Evolutionary conservation across 2,797 vertebrate species (phyloP).

Genomic region (Rhinatrema bivittatum): DNA sequence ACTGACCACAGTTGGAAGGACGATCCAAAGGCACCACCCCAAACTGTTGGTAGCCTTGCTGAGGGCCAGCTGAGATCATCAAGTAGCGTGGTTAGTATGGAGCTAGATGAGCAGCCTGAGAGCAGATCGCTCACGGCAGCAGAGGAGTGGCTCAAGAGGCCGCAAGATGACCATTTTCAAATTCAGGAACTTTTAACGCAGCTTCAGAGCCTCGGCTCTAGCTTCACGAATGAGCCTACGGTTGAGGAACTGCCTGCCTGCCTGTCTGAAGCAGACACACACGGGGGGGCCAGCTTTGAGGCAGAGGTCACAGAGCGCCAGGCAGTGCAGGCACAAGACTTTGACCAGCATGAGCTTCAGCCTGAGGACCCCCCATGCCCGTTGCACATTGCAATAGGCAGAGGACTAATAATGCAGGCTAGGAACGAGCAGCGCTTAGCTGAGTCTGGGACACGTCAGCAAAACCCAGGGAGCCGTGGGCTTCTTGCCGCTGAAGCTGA

Average conservation of each 20-base stretch:
- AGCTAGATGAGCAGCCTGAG: constrained; percentile 9
- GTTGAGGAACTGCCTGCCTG: accelerated
- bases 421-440: background rate
- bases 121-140: accelerated
- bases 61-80: no score
- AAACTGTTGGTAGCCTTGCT: no score
- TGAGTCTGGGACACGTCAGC: background rate
- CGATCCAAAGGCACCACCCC: no score
- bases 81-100: constrained; percentile 2
- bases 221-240: background rate
- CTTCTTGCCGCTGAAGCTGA: constrained; percentile 71
- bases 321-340: accelerated
- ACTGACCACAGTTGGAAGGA: background rate
- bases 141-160: background rate
- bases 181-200: constrained; percentile 66
- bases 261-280: background rate
- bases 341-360: background rate
- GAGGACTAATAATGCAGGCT: constrained; percentile 15
- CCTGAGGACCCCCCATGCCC: constrained; percentile 36
- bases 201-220: constrained; percentile 55
- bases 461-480: constrained; percentile 33
- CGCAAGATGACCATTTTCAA: constrained; percentile 55
- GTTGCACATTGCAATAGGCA: constrained; percentile 48
- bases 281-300: constrained; percentile 14
- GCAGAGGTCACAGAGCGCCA: background rate